Evolutionary conservation across 2,888 invertebrate genomes (phyloP).

Genomic region (Philopedon plagiatum): DNA sequence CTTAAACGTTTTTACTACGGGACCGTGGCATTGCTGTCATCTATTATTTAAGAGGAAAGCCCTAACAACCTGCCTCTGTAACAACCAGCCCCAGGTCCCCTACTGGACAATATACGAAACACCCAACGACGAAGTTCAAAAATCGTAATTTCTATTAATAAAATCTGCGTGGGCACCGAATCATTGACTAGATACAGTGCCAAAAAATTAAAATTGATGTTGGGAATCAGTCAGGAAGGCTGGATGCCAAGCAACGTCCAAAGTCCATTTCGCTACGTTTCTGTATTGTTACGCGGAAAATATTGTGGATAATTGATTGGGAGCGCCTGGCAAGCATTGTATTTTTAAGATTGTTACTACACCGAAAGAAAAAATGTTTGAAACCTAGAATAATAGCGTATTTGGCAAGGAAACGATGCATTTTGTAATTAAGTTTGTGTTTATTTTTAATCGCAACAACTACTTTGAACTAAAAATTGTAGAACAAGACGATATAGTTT

Average conservation of each 20-base stretch:
- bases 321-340: neutral
- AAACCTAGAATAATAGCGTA: no score
- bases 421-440: no score
- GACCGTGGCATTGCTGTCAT: no score
- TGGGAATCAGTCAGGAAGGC: conserved; percentile 20
- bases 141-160: conserved; percentile 17
- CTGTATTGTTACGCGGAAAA: neutral
- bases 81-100: neutral
- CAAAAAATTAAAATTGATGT: conserved; percentile 26
- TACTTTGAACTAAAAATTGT: no score
- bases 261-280: conserved; percentile 11
- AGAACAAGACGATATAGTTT: no score
- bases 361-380: no score
- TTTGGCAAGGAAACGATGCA: no score
- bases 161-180: neutral
- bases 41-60: no score
- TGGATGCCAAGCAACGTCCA: conserved; percentile 11
- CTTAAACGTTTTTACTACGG: no score
- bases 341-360: neutral
- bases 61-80: neutral
- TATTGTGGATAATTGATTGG: neutral
- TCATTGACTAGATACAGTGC: conserved; percentile 27
- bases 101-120: neutral
- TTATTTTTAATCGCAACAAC: no score
- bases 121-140: neutral